Evolutionary conservation across 2,113 vertebrate genomes (phyloP).

Genomic region (Sebastes schlegelii): DNA sequence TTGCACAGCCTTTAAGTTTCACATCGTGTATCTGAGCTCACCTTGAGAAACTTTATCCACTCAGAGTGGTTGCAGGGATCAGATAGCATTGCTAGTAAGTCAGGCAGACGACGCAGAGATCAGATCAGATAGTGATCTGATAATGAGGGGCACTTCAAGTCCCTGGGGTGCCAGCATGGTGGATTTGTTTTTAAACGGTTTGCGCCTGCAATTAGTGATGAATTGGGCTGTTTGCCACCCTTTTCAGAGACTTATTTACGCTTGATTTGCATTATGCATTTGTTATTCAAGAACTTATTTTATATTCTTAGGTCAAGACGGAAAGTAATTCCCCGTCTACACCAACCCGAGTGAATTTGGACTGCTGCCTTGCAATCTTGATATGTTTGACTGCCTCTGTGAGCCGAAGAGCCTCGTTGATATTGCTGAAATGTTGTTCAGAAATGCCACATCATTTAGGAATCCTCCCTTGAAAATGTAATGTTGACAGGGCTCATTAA

Average conservation of each 20-base stretch:
- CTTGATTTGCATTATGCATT: slow-evolving; percentile 32
- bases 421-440: background rate
- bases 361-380: background rate
- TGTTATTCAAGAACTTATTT: background rate
- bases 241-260: slow-evolving; percentile 7
- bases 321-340: background rate
- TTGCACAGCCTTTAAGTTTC: background rate
- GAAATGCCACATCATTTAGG: background rate
- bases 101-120: background rate
- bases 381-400: background rate
- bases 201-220: background rate
- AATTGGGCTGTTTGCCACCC: slow-evolving; percentile 9
- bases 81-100: background rate
- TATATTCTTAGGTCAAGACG: background rate
- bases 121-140: background rate
- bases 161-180: background rate
- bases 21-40: background rate
- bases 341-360: background rate
- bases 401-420: background rate
- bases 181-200: background rate
- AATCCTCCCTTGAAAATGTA: background rate
- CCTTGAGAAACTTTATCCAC: background rate
- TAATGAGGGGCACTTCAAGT: background rate
- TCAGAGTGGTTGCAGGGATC: background rate
- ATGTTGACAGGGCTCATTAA: background rate